Evolutionary conservation across 1,140 invertebrate species (phyloP), one percentile per base, ranked within the genome.

Genomic region (Drosophila lacertosa): DNA sequence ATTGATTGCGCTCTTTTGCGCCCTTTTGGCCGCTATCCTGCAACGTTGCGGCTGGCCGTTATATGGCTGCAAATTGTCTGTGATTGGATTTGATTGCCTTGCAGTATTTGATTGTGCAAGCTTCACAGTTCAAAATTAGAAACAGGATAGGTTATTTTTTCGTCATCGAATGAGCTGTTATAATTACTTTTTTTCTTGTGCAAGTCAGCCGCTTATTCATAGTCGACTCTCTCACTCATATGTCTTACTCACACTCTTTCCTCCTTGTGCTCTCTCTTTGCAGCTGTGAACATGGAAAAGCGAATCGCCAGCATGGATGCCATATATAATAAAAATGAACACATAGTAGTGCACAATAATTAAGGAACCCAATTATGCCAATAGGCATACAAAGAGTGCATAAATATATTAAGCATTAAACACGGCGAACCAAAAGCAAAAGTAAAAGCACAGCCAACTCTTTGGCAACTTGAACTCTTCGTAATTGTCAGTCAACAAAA

Each of bases 11-110:
- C 33, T 33, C 48, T 33, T 24, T 42, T n/a, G 37, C 26, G 18
- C 13, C 39, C 47, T 57, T 54, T 48, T 45, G 13, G 7, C 37
- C n/a, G 15, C 26, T 35, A 24, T 50, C 20, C 47, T 51, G 20
- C 6, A 26, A 4, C 22, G 45, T 47, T 47, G 9, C 16, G 13
- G 42, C 4, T 40, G 32, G 2, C 26, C 6, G 0, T 35, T 16
- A 6, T 29, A 10, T 24, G 44, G 15, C 29, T 20, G 66, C 20
- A 64, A 80, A 69, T 69, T 66, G 64, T 57, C 62, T 62, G 33
- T 51, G 72, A 84, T 80, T 84, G 63, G 13, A 15, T 29, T 42
- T 59, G 69, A 83, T 83, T 82, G 70, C 32, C 32, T 55, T 20
- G 32, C 37, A 32, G 62, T 24, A 68, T 42, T 69, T 50, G 26